phyloP scores from a whole-genome alignment of 2,888 invertebrate genomes.

The Bhutanitis thaidina region DNA sequence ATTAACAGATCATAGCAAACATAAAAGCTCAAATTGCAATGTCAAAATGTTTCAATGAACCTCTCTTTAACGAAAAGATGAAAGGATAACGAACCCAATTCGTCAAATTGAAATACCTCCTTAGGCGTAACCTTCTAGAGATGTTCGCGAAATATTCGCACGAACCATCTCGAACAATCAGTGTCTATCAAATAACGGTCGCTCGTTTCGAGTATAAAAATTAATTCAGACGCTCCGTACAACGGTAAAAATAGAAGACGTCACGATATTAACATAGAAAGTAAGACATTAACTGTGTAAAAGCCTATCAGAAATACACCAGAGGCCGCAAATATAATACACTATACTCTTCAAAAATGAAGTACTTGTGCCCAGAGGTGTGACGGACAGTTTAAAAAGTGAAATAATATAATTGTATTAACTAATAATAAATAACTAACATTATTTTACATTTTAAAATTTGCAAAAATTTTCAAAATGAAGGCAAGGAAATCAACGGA shows the following conservation, averaged over 20 bases:
- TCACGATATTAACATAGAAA: slow-evolving; percentile 2
- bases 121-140: neutral
- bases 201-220: neutral
- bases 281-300: neutral
- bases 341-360: too few species aligned
- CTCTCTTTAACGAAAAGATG: neutral
- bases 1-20: neutral
- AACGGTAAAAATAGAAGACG: slow-evolving; percentile 6
- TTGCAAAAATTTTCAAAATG: too few species aligned
- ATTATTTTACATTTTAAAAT: too few species aligned
- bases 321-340: too few species aligned
- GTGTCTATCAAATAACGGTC: neutral
- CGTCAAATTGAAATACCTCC: neutral
- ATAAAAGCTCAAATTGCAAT: neutral
- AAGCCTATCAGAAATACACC: too few species aligned
- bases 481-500: too few species aligned
- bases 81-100: slow-evolving; percentile 5
- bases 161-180: neutral
- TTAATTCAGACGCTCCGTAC: neutral
- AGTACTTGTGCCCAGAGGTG: too few species aligned
- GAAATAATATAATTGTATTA: too few species aligned
- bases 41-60: neutral
- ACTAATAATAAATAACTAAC: too few species aligned
- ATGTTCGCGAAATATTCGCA: neutral
- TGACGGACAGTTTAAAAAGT: too few species aligned